Conservation (phyloP, 1,140 invertebrate species). For the Lepeophtheirus salmonis region DNA sequence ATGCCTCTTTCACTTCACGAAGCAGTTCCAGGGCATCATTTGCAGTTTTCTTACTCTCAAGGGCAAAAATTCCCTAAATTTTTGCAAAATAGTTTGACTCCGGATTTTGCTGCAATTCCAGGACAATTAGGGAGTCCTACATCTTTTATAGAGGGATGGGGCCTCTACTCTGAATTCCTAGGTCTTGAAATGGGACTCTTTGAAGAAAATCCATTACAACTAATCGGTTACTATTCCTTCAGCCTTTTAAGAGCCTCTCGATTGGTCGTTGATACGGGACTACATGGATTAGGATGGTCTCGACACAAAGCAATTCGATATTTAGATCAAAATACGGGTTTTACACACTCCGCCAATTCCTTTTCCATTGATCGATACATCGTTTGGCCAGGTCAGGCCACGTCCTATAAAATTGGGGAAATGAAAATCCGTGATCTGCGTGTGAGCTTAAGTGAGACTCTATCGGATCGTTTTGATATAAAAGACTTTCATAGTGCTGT, state of each 20-base stretch:
- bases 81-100: slow-evolving; percentile 21
- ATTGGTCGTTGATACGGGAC: slow-evolving; percentile 32
- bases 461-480: slow-evolving; percentile 27
- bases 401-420: slow-evolving; percentile 33
- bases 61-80: slow-evolving; percentile 24
- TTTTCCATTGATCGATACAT: slow-evolving; percentile 27
- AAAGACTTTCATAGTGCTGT: slow-evolving; percentile 28
- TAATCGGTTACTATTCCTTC: slow-evolving; percentile 26
- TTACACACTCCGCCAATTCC: neutral
- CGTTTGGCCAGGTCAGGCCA: slow-evolving; percentile 32
- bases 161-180: slow-evolving; percentile 29
- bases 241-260: slow-evolving; percentile 29
- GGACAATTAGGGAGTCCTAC: neutral
- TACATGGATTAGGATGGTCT: slow-evolving; percentile 30
- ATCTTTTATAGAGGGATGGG: slow-evolving; percentile 27
- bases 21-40: slow-evolving; percentile 29
- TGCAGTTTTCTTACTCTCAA: slow-evolving; percentile 25
- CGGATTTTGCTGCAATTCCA: slow-evolving; percentile 15
- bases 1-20: slow-evolving; percentile 28
- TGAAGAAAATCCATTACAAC: slow-evolving; percentile 21
- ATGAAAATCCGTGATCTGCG: slow-evolving; percentile 30
- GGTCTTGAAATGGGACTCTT: slow-evolving; percentile 29
- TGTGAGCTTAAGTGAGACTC: slow-evolving; percentile 25
- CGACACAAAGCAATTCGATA: slow-evolving; percentile 25
- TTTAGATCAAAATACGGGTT: slow-evolving; percentile 2